Evolutionary conservation across 2,113 vertebrate genomes (phyloP).

Genomic region (Cygnus atratus): DNA sequence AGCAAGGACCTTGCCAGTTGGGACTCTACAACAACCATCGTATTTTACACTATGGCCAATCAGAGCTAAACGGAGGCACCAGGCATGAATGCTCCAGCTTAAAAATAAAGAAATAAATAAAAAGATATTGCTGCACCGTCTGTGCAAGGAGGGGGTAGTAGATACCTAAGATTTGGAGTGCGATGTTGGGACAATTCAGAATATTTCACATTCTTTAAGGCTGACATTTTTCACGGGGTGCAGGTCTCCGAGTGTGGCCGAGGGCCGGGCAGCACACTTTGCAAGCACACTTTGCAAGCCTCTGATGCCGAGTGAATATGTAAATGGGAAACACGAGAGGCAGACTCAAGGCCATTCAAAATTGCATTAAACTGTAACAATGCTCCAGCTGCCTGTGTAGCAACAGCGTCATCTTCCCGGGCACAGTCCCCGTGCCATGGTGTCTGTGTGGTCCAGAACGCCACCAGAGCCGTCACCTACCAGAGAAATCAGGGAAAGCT

Average conservation of each 20-base stretch:
- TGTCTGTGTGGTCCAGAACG: background rate
- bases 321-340: background rate
- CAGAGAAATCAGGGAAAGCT: background rate
- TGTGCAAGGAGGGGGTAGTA: background rate
- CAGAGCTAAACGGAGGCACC: background rate
- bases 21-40: background rate
- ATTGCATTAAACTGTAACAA: background rate
- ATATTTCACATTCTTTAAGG: background rate
- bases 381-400: background rate
- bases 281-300: background rate
- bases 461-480: background rate
- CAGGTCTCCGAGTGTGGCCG: background rate
- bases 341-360: background rate
- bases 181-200: background rate
- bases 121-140: background rate
- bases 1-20: background rate
- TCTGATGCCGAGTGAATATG: background rate
- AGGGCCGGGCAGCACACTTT: background rate
- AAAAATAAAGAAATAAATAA: background rate
- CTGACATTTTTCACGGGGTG: no score
- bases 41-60: no score
- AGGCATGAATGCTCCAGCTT: background rate
- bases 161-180: background rate
- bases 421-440: background rate
- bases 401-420: background rate